Percentiles rank a stretch among this genome's conserved stretches.
These are phyloP conservation scores for Xanthorhoe designata DNA, from an alignment of 2,888 invertebrate species.

Conservation along the genomic window DNA sequence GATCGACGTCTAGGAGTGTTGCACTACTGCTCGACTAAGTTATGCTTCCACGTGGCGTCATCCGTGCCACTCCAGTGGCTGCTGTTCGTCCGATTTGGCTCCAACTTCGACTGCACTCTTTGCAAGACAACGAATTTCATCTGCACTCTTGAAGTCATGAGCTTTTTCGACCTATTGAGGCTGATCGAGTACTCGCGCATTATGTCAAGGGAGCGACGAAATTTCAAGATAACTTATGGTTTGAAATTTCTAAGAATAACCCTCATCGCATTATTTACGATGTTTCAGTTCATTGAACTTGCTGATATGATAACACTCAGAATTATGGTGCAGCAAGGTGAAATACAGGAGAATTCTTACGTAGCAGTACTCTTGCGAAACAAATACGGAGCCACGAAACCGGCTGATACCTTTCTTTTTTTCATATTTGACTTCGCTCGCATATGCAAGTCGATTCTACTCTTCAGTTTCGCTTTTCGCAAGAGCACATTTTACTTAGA, in stretches of 20 bases:
- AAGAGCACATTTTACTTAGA: slow-evolving; percentile 43
- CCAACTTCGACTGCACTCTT: slow-evolving; percentile 37
- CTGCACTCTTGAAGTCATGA: slow-evolving; percentile 42
- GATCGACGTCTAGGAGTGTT: slow-evolving; percentile 39
- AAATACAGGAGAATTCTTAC: slow-evolving; percentile 26
- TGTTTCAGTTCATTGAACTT: slow-evolving; percentile 47
- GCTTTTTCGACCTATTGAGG: slow-evolving; percentile 42
- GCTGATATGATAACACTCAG: slow-evolving; percentile 42
- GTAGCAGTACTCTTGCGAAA: slow-evolving; percentile 19
- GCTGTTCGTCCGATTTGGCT: slow-evolving; percentile 49
- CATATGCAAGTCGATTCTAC: slow-evolving; percentile 49
- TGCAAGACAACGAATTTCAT: slow-evolving; percentile 49
- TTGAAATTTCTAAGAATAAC: slow-evolving; percentile 49
- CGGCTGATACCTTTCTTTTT: slow-evolving; percentile 13
- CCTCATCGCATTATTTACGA: slow-evolving; percentile 45
- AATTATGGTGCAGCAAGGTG: slow-evolving; percentile 28
- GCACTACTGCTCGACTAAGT: slow-evolving; percentile 48
- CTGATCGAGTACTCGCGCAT: slow-evolving; percentile 47
- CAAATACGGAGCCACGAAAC: slow-evolving; percentile 14
- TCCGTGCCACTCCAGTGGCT: slow-evolving; percentile 52
- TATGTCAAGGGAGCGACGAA: slow-evolving; percentile 39
- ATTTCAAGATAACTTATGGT: slow-evolving; percentile 32
- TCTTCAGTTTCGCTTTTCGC: slow-evolving; percentile 48
- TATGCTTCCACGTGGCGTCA: slow-evolving; percentile 50
- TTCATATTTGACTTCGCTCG: slow-evolving; percentile 45